Percentiles rank a stretch among this genome's conserved stretches.
Conservation (phyloP, 2,888 invertebrate species). For the Drosophila atroscutellata region DNA sequence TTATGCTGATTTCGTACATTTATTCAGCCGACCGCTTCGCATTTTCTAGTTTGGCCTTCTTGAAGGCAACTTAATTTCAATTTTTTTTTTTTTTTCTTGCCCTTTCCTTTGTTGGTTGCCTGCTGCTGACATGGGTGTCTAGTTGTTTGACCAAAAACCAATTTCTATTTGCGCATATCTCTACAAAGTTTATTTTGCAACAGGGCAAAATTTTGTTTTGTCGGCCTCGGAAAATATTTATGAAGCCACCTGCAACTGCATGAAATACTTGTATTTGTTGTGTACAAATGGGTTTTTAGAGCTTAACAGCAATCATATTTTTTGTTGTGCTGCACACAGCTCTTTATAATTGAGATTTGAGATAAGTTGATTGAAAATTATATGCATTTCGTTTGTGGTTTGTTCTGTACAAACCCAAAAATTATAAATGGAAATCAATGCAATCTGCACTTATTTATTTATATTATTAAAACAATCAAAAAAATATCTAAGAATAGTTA, state of each 20-base stretch:
- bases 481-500: background rate
- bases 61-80: slow-evolving; percentile 74
- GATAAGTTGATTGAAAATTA: slow-evolving; percentile 47
- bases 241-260: slow-evolving; percentile 20
- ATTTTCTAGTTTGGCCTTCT: slow-evolving; percentile 48
- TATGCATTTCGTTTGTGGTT: slow-evolving; percentile 13
- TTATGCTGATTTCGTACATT: slow-evolving; percentile 81
- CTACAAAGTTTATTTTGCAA: slow-evolving; percentile 67
- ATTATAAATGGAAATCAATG: slow-evolving; percentile 8
- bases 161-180: slow-evolving; percentile 71
- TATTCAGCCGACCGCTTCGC: slow-evolving; percentile 68
- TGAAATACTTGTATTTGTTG: slow-evolving; percentile 20
- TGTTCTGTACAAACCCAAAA: background rate
- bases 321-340: slow-evolving; percentile 33
- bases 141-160: slow-evolving; percentile 64
- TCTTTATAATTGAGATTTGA: slow-evolving; percentile 36
- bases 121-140: slow-evolving; percentile 56
- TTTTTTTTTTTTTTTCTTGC: slow-evolving; percentile 42
- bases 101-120: slow-evolving; percentile 15
- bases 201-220: slow-evolving; percentile 34
- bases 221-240: slow-evolving; percentile 2
- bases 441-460: background rate
- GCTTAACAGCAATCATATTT: slow-evolving; percentile 59
- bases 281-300: slow-evolving; percentile 48
- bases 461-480: background rate